Evolutionary conservation across 2,888 invertebrate species (phyloP).

Genomic region (Ichneumoninae sp.): DNA sequence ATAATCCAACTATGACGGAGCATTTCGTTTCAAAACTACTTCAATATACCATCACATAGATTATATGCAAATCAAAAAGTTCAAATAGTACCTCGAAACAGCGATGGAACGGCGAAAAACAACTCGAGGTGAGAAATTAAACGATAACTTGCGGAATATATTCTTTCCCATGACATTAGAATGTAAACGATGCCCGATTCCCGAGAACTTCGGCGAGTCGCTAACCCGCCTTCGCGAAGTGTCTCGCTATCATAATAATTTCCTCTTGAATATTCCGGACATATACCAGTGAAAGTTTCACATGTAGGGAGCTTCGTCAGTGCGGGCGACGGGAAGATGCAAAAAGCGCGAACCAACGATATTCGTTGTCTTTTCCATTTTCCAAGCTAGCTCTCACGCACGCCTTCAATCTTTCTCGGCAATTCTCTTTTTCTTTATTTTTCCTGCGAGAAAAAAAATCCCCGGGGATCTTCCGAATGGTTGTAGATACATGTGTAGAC

Average conservation of each 20-base stretch:
- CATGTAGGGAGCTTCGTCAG: background rate
- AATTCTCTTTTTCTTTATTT: conserved; percentile 66
- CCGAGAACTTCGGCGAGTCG: conserved; percentile 37
- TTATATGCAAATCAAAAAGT: conserved; percentile 21
- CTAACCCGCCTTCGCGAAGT: conserved; percentile 16
- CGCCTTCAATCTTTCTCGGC: conserved; percentile 67
- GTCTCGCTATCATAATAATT: conserved; percentile 37
- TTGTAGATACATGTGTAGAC: conserved; percentile 3
- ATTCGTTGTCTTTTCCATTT: conserved; percentile 65
- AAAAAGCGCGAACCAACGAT: conserved; percentile 27
- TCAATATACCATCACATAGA: background rate
- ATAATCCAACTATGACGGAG: background rate
- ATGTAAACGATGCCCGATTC: conserved; percentile 46
- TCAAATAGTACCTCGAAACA: background rate
- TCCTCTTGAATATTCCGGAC: background rate
- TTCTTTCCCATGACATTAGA: conserved; percentile 15
- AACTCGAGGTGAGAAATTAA: conserved; percentile 40
- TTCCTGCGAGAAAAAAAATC: conserved; percentile 72
- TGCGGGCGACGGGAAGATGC: conserved; percentile 11
- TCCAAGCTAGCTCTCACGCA: conserved; percentile 64
- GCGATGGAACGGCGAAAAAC: conserved; percentile 21
- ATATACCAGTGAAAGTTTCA: conserved; percentile 7
- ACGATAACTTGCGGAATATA: conserved; percentile 32
- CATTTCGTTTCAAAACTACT: background rate
- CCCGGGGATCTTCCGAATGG: conserved; percentile 51